Percentiles rank a stretch among this genome's conserved stretches.
Evolutionary conservation across 2,888 invertebrate species (phyloP).

Genomic region (Oithona nana): DNA sequence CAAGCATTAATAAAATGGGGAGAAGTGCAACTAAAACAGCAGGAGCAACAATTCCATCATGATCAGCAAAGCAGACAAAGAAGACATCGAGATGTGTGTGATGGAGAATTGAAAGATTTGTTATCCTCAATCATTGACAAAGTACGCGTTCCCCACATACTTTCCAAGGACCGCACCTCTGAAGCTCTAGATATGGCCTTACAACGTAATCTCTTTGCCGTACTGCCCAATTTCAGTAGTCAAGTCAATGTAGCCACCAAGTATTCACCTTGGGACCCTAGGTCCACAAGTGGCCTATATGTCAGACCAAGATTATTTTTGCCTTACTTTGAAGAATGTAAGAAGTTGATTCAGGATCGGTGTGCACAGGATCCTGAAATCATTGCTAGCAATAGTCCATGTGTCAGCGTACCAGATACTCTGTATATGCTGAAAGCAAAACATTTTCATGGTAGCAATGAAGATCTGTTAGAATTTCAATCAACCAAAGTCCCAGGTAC

Average conservation of each 20-base stretch:
- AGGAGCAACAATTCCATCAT: neutral
- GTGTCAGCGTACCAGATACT: constrained; percentile 59
- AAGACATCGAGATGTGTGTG: constrained; percentile 56
- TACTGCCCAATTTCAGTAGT: constrained; percentile 66
- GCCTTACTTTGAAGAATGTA: constrained; percentile 85
- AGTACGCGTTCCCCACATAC: constrained; percentile 69
- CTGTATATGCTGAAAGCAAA: constrained; percentile 60
- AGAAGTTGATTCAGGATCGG: constrained; percentile 18
- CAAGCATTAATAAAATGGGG: constrained; percentile 74
- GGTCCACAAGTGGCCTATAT: constrained; percentile 28
- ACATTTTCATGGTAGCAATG: constrained; percentile 17
- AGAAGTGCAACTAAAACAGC: constrained; percentile 45
- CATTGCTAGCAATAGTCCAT: constrained; percentile 17
- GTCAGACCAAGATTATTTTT: constrained; percentile 74
- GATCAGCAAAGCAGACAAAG: too few relatives aligned
- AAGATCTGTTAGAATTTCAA: constrained; percentile 6
- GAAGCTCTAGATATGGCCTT: constrained; percentile 30
- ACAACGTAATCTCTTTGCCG: constrained; percentile 53
- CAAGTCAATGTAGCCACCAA: constrained; percentile 36
- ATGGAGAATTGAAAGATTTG: constrained; percentile 64
- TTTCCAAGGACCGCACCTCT: constrained; percentile 53
- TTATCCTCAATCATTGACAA: constrained; percentile 61
- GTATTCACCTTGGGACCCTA: constrained; percentile 22
- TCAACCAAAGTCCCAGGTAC: constrained; percentile 13
- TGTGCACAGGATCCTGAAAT: constrained; percentile 13